Base-by-base conservation (phyloP, 2,113 vertebrate species). In the Herpetotheres cachinnans region DNA sequence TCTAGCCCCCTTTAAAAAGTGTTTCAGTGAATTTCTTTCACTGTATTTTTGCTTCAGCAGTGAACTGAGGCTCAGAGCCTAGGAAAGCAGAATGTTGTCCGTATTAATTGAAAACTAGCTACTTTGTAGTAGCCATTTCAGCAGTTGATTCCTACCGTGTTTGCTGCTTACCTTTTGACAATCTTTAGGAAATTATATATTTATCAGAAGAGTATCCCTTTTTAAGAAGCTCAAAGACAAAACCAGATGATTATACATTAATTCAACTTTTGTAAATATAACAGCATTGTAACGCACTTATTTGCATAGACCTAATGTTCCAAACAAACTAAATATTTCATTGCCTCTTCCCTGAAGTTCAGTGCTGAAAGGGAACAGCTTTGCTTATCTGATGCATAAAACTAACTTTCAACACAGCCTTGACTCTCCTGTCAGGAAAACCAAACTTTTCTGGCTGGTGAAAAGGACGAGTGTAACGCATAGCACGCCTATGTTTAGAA, bases 401-500 rank as follows among this genome's bases (percentile, higher is more conserved):
- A 13, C 16, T 40, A 16, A 29, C 20, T 94, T 88, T 32, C 69
- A 88, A 54, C n/a, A 30, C 26, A 63, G 10, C 38, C 25, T 34
- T 29, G 29, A 42, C 4, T n/a, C 6, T 82, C 8, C 15, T 50
- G 7, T 27, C 30, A 27, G 36, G 26, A 55, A 80, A 92, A 8
- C 8, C n/a, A 42, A 47, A 40, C 36, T 58, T 59, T 26, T 32
- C 59, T 29, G 40, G 19, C 32, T 44, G 32, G 29, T 89, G 65
- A 21, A 44, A 95, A 84, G 36, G 34, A 32, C 0, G 0, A 55
- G 13, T 2, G 16, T 32, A 70, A 55, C 2, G 1, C 56, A 26
- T 27, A 85, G 80, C 46, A 40, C 71, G 61, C 15, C 69, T 86
- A 12, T 66, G 52, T 85, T 95, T 89, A 77, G 89, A 72, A 91